A percentile compares a stretch with the other conserved stretches of the same genome.
These are phyloP conservation scores for Nipponacmea schrenckii DNA, from an alignment of 2,888 invertebrate species.

Conservation along the genomic window DNA sequence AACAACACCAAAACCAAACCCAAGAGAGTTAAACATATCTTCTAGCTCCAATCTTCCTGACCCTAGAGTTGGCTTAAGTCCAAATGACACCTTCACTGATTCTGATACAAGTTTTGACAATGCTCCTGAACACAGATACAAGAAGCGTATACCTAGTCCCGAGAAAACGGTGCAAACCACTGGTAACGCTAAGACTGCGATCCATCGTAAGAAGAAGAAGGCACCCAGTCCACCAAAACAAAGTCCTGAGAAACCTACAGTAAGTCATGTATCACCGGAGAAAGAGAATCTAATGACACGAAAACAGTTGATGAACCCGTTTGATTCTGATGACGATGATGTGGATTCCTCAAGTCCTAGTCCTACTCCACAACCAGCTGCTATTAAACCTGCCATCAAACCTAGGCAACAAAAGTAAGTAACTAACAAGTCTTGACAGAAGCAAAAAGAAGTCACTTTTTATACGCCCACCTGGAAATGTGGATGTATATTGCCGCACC, in stretches of 20 bases:
- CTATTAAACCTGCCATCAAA: background rate
- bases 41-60: background rate
- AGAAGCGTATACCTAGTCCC: background rate
- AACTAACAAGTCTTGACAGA: too few species aligned
- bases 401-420: background rate
- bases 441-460: too few species aligned
- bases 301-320: slow-evolving; percentile 86
- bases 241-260: background rate
- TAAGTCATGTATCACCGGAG: slow-evolving; percentile 12
- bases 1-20: background rate
- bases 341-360: slow-evolving; percentile 66
- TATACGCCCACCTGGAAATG: too few species aligned
- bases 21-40: background rate
- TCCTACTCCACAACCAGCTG: slow-evolving; percentile 9
- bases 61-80: background rate
- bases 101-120: background rate
- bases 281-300: slow-evolving; percentile 79
- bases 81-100: background rate
- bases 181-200: slow-evolving; percentile 5
- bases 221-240: slow-evolving; percentile 31
- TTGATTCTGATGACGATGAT: slow-evolving; percentile 86
- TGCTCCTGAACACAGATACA: background rate
- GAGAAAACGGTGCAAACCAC: background rate
- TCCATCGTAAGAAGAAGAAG: slow-evolving; percentile 23
- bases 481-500: too few species aligned